Base-by-base conservation (phyloP, 2,888 invertebrate genomes). In the Cactoblastis cactorum region DNA sequence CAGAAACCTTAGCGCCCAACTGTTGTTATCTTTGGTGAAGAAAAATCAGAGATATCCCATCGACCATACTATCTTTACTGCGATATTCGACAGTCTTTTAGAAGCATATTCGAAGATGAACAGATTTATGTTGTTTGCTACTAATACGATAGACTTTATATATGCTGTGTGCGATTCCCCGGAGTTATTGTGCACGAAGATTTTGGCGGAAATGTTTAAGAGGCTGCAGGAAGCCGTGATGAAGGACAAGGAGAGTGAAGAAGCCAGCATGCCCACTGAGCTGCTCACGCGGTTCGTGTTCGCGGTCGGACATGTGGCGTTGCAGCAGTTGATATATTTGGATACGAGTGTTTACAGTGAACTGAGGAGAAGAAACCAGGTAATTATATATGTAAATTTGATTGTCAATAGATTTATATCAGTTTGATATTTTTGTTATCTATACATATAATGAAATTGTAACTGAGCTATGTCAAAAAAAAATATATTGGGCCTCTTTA, bases 281-380 rank as follows among this genome's bases (percentile, higher is more conserved):
- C 58, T 91, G 58, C 61, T 92, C 53, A 81, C 87, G 0, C 79
- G 92, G 11, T 91, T 92, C 57, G 74, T 92, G 15, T 92, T 91
- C 56, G 71, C 95, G 15, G 79, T 95, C 51, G 97, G 97, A 3
- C 95, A 95, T 55, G 88, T 96, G 55, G 95, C 96, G 0, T 80
- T 95, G 51, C 93, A 94, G 59, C 94, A 96, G 70, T 92, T 97
- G 73, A 93, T 95, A 47, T 94, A 95, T 73, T 90, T 98, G 51
- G 97, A 98, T 67, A 93, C 94, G 22, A 92, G 91, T 58, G 93
- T 97, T 3, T 96, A 97, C 63, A 95, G 94, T 55, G 97, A 97
- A 77, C 86, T 97, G 64, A 71, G 84, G 67, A 91, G 79, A 79
- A 84, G 80, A 55, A 88, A 85, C 66, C 82, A 83, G 86, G 89